A percentile compares a stretch with the other conserved stretches of the same genome.
phyloP scores from a whole-genome alignment of 2,113 vertebrate genomes.

The Physeter macrocephalus region DNA sequence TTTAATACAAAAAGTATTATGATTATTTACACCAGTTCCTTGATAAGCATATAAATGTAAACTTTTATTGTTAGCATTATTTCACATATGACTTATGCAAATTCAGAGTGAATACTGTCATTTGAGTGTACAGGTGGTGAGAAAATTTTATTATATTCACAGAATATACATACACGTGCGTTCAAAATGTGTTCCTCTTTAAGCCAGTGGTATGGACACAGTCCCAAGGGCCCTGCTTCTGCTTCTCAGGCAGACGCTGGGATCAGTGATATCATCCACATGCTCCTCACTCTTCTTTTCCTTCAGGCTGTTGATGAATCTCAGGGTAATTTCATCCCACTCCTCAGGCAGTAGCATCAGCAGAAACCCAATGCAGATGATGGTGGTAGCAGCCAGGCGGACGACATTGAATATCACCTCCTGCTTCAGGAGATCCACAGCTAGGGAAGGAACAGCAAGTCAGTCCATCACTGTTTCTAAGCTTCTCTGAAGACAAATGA shows the following conservation, averaged over 20 bases:
- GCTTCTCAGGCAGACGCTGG: conserved; percentile 88
- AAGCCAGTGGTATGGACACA: conserved; percentile 94
- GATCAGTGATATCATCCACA: conserved; percentile 88
- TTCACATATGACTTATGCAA: conserved; percentile 77
- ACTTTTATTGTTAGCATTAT: conserved; percentile 78
- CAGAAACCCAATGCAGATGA: conserved; percentile 96
- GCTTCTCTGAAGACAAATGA: not conserved
- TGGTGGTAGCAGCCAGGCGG: conserved; percentile 93
- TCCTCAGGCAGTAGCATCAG: conserved; percentile 96
- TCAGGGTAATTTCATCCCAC: conserved; percentile 96
- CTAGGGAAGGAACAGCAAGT: conserved; percentile 60
- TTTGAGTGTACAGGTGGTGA: conserved; percentile 81
- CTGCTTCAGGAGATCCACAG: conserved; percentile 95
- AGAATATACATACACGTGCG: conserved; percentile 85
- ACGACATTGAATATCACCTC: conserved; percentile 98
- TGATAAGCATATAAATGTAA: conserved; percentile 85
- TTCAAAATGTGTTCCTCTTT: conserved; percentile 54
- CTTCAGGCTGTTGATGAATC: conserved; percentile 92
- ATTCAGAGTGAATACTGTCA: conserved; percentile 74
- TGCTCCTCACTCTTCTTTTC: conserved; percentile 96
- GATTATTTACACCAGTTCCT: conserved; percentile 80
- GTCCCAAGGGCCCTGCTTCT: conserved; percentile 93
- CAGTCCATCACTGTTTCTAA: not conserved
- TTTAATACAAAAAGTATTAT: conserved; percentile 81
- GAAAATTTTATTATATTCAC: conserved; percentile 85